phyloP scores from a whole-genome alignment of 35 echinoderm and acorn worm genomes.

The Heliocidaris tuberculata region DNA sequence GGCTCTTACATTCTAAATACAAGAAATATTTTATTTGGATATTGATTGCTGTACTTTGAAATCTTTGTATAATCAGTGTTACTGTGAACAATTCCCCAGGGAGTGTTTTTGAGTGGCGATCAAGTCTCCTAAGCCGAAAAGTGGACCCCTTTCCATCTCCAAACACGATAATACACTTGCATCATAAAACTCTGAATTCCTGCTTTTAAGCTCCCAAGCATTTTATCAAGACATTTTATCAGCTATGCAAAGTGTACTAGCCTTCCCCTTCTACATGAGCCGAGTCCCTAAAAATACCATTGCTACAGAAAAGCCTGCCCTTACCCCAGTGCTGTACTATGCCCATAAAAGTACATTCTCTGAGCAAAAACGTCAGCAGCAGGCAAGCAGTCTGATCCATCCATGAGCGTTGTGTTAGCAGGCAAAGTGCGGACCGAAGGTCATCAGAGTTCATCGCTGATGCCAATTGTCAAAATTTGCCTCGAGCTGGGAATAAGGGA shows the following conservation, averaged over 20 bases:
- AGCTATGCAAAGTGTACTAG: neutral
- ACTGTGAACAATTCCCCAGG: neutral
- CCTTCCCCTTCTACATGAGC: neutral
- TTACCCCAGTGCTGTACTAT: neutral
- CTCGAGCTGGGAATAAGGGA: neutral
- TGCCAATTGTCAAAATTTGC: conserved; percentile 9
- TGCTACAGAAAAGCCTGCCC: neutral
- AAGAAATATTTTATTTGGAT: no score
- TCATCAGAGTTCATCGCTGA: neutral
- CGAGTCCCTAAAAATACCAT: neutral
- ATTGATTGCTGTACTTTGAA: neutral
- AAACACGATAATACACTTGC: neutral
- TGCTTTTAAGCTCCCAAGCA: conserved; percentile 13
- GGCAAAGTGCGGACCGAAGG: neutral
- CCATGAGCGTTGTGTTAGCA: neutral
- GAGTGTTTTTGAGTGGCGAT: neutral
- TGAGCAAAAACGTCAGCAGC: neutral
- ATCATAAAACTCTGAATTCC: neutral
- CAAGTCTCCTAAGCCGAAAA: neutral
- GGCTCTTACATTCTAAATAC: no score
- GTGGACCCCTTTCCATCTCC: neutral
- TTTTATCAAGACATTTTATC: conserved; percentile 13
- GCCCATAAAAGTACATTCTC: conserved; percentile 16
- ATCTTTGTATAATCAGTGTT: neutral
- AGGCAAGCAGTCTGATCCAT: neutral